Percentiles rank a stretch among this genome's conserved stretches.
Conservation (phyloP, 2,888 invertebrate species). For the Machimus rusticus region DNA sequence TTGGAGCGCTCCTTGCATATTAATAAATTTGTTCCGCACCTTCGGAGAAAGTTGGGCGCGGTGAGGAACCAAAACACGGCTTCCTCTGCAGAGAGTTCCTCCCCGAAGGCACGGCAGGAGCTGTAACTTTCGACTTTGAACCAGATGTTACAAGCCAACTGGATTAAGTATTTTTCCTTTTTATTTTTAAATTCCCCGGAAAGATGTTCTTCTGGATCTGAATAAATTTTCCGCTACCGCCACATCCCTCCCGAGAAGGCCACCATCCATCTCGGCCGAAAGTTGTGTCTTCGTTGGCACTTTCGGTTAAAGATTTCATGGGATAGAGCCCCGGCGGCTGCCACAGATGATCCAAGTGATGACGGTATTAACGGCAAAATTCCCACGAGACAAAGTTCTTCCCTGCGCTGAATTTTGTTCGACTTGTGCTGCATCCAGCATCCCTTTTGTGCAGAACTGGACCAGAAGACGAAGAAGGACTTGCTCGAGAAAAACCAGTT, state of each 20-base stretch:
- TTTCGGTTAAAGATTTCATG: slow-evolving; percentile 1
- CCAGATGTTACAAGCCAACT: slow-evolving; percentile 24
- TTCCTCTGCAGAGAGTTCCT: neutral
- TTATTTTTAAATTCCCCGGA: neutral
- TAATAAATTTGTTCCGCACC: neutral
- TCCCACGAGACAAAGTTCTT: slow-evolving; percentile 40
- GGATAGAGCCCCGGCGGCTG: neutral
- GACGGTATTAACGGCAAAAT: slow-evolving; percentile 39
- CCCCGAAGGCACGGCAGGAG: neutral
- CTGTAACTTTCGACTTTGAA: neutral
- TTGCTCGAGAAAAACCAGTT: slow-evolving; percentile 7
- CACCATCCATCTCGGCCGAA: neutral
- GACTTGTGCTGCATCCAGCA: neutral
- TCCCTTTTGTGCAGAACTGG: slow-evolving; percentile 12
- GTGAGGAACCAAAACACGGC: neutral
- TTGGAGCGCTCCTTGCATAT: neutral
- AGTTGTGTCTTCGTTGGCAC: neutral
- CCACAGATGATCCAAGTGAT: slow-evolving; percentile 35
- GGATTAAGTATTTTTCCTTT: neutral
- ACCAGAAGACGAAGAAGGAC: neutral
- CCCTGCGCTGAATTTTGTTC: neutral
- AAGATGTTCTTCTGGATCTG: neutral
- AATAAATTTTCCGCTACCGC: slow-evolving; percentile 26
- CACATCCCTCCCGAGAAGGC: neutral
- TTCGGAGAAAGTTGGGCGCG: neutral